Evolutionary conservation across 2,888 invertebrate genomes (phyloP), one percentile per base, ranked within the genome.

Genomic region (Cephalotes varians): DNA sequence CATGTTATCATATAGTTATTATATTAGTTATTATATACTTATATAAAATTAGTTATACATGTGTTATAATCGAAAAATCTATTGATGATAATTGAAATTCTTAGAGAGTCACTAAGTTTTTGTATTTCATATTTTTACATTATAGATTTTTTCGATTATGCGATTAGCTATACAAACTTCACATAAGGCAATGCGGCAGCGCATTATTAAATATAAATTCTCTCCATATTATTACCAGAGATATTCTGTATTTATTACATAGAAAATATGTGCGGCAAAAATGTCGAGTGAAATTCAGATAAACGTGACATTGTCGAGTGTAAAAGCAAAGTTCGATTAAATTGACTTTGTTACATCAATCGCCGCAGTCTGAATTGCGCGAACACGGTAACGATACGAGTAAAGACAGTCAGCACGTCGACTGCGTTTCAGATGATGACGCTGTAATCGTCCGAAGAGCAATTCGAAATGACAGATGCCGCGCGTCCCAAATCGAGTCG

Each of bases 301-400:
- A 34, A 74, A 64, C 47, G 21, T 18, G 31, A 60, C 28, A 73
- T 73, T 44, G 28, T 60, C 21, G 12, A 51, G 3, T 10, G 51
- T 18, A 7, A 21, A 62, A 62, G 62, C 31, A 72, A 72, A 25
- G 44, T 56, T 34, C 71, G 73, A 83, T 74, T 31, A 51, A 71
- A 81, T 64, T 64, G 76, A 56, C 60, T 82, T 81, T 60, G 77
- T 85, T 80, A 37, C 65, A 81, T 85, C 84, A 65, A 87, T 87
- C 82, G 49, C 51, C 64, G 44, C 2, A 25, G 60, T 25, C 37
- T 28, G 34, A 82, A 83, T 85, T 76, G 65, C 47, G 34, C 67
- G 72, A 76, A 69, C 67, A 82, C 54, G 87, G 25, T 62, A 44
- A 18, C 44, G 25, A 37, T 15, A 31, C 9, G 54, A 21, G 31